These are phyloP conservation scores for Paguma larvata DNA, from an alignment of 2,797 vertebrate species.

Conservation along the genomic window DNA sequence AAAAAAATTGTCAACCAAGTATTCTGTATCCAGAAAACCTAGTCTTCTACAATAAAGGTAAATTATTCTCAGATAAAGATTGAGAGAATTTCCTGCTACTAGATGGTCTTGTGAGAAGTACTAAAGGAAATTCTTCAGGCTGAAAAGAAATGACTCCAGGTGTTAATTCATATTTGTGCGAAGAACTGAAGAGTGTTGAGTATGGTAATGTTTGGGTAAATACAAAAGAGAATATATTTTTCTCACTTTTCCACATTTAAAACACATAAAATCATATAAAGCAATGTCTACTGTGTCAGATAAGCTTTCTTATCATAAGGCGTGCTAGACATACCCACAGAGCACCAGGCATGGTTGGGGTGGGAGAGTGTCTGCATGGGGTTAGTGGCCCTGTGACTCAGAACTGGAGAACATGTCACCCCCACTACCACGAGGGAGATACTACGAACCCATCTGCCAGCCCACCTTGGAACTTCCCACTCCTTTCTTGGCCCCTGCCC, in stretches of 20 bases:
- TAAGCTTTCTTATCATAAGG: too few species aligned
- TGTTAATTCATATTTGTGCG: background rate
- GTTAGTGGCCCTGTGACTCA: conserved; percentile 74
- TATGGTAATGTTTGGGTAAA: background rate
- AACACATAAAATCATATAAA: background rate
- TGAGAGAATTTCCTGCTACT: background rate
- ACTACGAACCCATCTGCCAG: conserved; percentile 58
- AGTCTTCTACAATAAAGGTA: background rate
- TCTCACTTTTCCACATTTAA: background rate
- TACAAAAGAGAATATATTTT: background rate
- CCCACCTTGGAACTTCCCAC: conserved; percentile 78
- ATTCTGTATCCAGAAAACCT: background rate
- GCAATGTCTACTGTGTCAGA: background rate
- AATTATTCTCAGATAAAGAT: background rate
- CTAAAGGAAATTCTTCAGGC: background rate
- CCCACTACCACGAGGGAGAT: background rate
- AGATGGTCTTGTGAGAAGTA: background rate
- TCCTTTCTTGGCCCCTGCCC: conserved; percentile 77
- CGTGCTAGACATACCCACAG: conserved; percentile 51
- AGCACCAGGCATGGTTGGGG: conserved; percentile 58
- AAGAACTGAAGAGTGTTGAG: background rate
- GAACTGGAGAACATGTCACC: conserved; percentile 72
- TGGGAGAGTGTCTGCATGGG: conserved; percentile 65
- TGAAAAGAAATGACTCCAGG: background rate
- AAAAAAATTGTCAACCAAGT: background rate